Evolutionary conservation across 2,888 invertebrate genomes (phyloP).

Genomic region (Timema cristinae): DNA sequence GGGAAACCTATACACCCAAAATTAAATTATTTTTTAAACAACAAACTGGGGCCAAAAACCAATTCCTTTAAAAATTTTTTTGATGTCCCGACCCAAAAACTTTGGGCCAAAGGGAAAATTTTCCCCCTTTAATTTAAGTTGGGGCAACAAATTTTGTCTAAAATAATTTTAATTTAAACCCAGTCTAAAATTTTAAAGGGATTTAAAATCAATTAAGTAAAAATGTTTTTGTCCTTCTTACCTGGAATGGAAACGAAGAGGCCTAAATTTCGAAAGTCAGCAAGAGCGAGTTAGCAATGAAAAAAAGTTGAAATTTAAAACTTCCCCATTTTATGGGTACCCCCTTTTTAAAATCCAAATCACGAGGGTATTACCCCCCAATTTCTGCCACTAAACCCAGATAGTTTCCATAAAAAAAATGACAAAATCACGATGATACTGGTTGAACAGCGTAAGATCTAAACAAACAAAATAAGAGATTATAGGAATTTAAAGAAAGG

Average conservation of each 20-base stretch:
- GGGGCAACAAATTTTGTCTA: too few relatives aligned
- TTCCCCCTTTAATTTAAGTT: too few relatives aligned
- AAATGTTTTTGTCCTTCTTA: conserved; percentile 40
- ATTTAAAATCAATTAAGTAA: background rate
- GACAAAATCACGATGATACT: conserved; percentile 70
- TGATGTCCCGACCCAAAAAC: background rate
- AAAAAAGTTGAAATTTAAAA: conserved; percentile 82
- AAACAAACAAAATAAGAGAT: conserved; percentile 48
- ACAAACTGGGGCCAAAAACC: too few relatives aligned
- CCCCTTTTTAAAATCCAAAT: conserved; percentile 80
- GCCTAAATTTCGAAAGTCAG: conserved; percentile 82
- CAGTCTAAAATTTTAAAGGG: too few relatives aligned
- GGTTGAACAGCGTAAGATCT: conserved; percentile 69
- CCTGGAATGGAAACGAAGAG: conserved; percentile 77
- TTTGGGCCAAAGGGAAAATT: background rate
- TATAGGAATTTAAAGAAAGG: background rate
- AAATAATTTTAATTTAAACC: too few relatives aligned
- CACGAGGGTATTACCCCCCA: conserved; percentile 79
- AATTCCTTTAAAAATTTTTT: too few relatives aligned
- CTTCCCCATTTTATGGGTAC: conserved; percentile 75
- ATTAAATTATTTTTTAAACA: too few relatives aligned
- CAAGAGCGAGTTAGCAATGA: conserved; percentile 80
- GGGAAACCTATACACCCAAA: too few relatives aligned
- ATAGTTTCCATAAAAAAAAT: conserved; percentile 76
- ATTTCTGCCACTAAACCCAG: conserved; percentile 73